Evolutionary conservation across 2,797 vertebrate genomes (phyloP), one percentile per base, ranked within the genome.

Genomic region (Hydrolagus colliei): DNA sequence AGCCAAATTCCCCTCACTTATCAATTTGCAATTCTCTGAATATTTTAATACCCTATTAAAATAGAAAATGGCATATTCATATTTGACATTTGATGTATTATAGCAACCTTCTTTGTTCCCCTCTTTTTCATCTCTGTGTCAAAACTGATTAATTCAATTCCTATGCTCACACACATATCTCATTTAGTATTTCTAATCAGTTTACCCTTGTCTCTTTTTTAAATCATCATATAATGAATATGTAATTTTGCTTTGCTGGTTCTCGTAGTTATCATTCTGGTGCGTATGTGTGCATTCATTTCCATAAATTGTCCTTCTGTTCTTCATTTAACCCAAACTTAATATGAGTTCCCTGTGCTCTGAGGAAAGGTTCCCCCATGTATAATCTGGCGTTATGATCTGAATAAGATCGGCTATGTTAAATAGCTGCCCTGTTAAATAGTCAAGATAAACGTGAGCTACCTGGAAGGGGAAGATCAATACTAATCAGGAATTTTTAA

Each of bases 111-210:
- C 32, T 84, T 71, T 71, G 65, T 68, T 84, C 65, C 32, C 79
- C 67, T 71, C 67, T 71, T 41, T 41, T 84, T 84, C 41, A 82
- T 84, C 32, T 71, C 32, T 5, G 12, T 84, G 79, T 84, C 79
- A 84, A 84, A 16, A 52, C 65, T 84, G 79, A 71, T 84, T 84
- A 68, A 84, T 84, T 71, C 79, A 84, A 35, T 71, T 71, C 65
- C 65, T 18, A 71, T 41, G 79, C 79, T 84, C 67, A 71, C 65
- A 71, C 1, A 4, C 35, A 84, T 84, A 84, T 84, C 71, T 71
- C 63, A 82, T 82, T 82, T 82, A 12, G 67, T 84, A 71, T 71
- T 84, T 84, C 79, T n/a, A 84, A 84, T 52, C 79, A 84, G 71
- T 84, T 84, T 84, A 71, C 65, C 27, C 10, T 1, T 18, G 35